Evolutionary conservation across 2,797 vertebrate genomes (phyloP).

Genomic region (Antrozous pallidus): DNA sequence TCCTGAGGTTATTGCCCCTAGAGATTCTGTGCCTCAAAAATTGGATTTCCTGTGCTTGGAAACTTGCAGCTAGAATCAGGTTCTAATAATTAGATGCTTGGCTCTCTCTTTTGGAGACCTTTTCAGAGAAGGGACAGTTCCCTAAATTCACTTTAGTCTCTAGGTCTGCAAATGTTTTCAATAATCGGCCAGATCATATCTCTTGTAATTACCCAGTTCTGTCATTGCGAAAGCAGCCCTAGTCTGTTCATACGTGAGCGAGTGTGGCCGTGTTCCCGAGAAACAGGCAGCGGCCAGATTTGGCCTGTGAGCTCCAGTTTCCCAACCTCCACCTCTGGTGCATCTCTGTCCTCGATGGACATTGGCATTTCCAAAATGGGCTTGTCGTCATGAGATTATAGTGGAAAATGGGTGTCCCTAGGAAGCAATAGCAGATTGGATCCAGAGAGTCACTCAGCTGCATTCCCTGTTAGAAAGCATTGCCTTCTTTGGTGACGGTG

Average conservation of each 20-base stretch:
- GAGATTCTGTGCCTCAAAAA: background rate
- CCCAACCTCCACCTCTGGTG: background rate
- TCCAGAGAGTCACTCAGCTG: background rate
- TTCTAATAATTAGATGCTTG: background rate
- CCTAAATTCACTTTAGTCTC: background rate
- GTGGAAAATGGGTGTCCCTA: background rate
- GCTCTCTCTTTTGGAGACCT: background rate
- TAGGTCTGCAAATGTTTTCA: background rate
- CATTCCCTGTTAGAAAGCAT: background rate
- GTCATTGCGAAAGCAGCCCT: background rate
- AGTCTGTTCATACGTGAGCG: background rate
- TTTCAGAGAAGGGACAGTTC: background rate
- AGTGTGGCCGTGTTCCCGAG: background rate
- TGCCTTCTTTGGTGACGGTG: background rate
- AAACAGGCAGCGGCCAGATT: background rate
- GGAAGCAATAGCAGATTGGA: background rate
- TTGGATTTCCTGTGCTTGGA: background rate
- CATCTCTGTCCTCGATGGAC: background rate
- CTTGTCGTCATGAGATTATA: background rate
- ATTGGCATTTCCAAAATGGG: background rate
- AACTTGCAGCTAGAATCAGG: background rate
- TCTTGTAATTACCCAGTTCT: background rate
- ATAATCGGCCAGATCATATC: background rate
- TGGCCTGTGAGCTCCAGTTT: background rate
- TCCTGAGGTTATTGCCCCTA: background rate